Base-by-base conservation (phyloP, 1,140 invertebrate genomes). In the Rhopalosiphum maidis region DNA sequence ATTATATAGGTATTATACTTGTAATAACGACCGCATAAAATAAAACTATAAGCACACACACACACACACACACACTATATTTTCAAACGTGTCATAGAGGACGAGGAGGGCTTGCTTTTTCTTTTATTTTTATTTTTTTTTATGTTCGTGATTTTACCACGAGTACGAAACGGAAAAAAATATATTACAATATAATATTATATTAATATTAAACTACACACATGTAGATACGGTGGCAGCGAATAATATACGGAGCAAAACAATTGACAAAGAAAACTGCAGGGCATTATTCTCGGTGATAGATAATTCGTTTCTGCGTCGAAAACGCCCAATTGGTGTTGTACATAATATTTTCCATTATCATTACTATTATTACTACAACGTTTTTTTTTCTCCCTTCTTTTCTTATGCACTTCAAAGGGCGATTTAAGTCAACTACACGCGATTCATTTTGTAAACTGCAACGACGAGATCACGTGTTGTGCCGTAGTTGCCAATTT, bases 241-340 rank as follows among this genome's bases (percentile, higher is more conserved):
- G 43, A 37, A 35, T 35, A 37, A 83, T 83, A 83, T 83, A 2
- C 77, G n/a, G 25, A 25, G 23, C 85, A 30, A 88, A 88, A 88
- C 86, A 88, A 88, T 88, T n/a, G 86, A 51, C 86, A 46, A 48
- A 88, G 46, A 51, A 88, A 88, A 88, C 60, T 83, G 22, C 77
- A 9, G n/a, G 8, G 22, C 46, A 88, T 48, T 88, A 48, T 88
- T 88, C 25, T 48, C 6, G 18, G 22, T 25, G 4, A 25, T 25
- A 9, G 2, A n/a, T 48, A 88, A 88, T 88, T 88, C 30, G 86
- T 11, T 88, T 88, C 30, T n/a, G 25, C 86, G 86, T 37, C 77
- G 77, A 83, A 82, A 83, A 83, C 77, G 35, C 35, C 77, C 77
- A 83, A 83, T 83, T 37, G 77, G n/a, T 37, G 77, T 83, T 83